Base-by-base conservation (phyloP, 2,888 invertebrate genomes). In the Poecilobothrus nobilitatus region DNA sequence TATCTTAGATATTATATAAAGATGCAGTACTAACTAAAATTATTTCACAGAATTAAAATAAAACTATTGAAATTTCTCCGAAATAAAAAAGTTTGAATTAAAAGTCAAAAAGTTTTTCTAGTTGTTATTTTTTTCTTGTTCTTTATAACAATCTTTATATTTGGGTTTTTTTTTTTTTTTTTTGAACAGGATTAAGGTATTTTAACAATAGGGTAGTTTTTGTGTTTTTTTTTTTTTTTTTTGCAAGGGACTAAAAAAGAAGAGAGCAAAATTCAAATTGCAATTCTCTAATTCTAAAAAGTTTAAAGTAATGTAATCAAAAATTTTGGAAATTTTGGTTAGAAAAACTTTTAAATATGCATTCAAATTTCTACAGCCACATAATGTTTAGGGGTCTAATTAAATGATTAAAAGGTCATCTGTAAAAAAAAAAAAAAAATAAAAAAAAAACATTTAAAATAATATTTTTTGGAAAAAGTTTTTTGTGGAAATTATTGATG, bases 331-430 rank as follows among this genome's bases (percentile, higher is more conserved):
- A 27, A n/a, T n/a, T n/a, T n/a, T n/a, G n/a, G n/a, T n/a, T n/a
- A n/a, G n/a, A n/a, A n/a, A n/a, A 44, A 44, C 44, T 44, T 44
- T 44, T 53, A 6, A 7, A 37, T 37, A 37, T 37, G 37, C 12
- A 37, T 27, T 12, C 37, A 37, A 18, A 53, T 53, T 53, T 27
- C 9, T 53, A n/a, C 15, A 53, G 3, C 53, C 53, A 53, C 53
- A 53, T 2, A 53, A 53, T 53, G 15, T 12, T 53, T 53, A 53
- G 18, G 41, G 53, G 53, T 53, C 53, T 53, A 53, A 53, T 53
- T 53, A 53, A 53, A 53, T 53, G 53, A 53, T 53, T 53, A 53
- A 53, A 53, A 53, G 53, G 53, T 53, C 53, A 53, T 37, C 12
- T 37, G 7, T 10, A 37, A 7, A 37, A 37, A 37, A 7, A 37